Base-by-base conservation (phyloP, 1,140 invertebrate species). In the Tachypleus tridentatus region DNA sequence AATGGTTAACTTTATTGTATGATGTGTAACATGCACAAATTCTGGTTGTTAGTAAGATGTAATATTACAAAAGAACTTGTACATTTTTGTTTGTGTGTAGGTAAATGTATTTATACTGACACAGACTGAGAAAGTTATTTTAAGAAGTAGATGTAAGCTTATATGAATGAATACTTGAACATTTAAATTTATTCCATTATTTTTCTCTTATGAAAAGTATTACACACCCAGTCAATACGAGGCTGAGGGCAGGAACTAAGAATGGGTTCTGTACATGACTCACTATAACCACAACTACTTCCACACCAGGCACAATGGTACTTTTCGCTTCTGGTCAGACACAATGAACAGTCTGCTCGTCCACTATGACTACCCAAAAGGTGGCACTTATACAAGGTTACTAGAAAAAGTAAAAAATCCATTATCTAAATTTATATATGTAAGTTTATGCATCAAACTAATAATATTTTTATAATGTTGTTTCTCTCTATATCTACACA, bases 231-330 rank as follows among this genome's bases (percentile, higher is more conserved):
- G 77, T 95, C 91, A 73, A 97, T 97, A 68, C 91, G 80, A 11
- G 93, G 93, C 72, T 88, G 86, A 2, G 93, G 93, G 76, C 93
- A 97, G 72, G 93, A 69, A 58, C 67, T 69, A 49, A 74, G 89
- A 49, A 84, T 81, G 9, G 80, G 80, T 67, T 86, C 83, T 58
- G 83, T 76, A 74, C 92, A 96, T 6, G 87, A 86, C 70, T 91
- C 86, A 67, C 84, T 83, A 73, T 90, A 94, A 50, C 85, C 86
- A 78, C 94, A 97, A 47, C 85, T 85, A 72, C 87, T 89, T 4
- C 84, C 83, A 79, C 93, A 97, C 93, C 93, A 97, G 48, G 88
- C 87, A 73, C 94, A 97, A 60, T 89, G 85, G 75, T 92, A 97
- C 72, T 90, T 86, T 7, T 85, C 80, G 57, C 76, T 76, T 52